Evolutionary conservation across 1,140 invertebrate species (phyloP), one percentile per base, ranked within the genome.

Genomic region (Zaprionus nigranus): DNA sequence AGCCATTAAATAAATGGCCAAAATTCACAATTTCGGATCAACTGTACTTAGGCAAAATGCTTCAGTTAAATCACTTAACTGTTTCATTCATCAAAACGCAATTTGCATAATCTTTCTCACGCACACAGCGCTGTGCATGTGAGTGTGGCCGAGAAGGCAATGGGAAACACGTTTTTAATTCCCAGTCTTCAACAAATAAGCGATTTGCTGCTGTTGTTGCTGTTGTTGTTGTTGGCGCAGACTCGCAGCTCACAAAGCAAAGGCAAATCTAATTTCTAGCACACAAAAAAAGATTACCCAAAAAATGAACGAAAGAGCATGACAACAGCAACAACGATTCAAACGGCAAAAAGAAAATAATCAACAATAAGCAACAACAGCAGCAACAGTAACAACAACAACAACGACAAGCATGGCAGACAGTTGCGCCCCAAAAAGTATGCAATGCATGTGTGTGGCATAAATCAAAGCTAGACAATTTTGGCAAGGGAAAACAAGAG

Each of bases 391-490:
- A n/a, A n/a, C 38, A 65, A 40, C 51, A 71, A 60, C 46, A 43
- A 62, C 49, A 57, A 46, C 15, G 34, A 72, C 64, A 60, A 80
- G 68, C 67, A 74, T 72, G 66, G 68, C 84, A 75, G 81, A 72
- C 82, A 85, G 82, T 70, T 67, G 74, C 65, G 69, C 69, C 74
- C 67, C 70, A 86, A 88, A 87, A 81, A 82, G 81, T 88, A 88
- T 83, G 84, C 83, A 88, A 69, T 88, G 84, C 85, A 88, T 87
- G 84, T 81, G 85, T 87, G 78, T 87, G 85, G 84, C 84, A 87
- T 87, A 87, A 87, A 87, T 87, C 84, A 87, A 87, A 90, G 84
- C 84, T 88, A 87, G 84, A 87, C 84, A 88, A 87, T 87, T 87
- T 87, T 87, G 81, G 84, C 81, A 79, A 62, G 71, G 64, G 71